phyloP scores from a whole-genome alignment of 2,113 vertebrate genomes.

The Pterocles gutturalis region DNA sequence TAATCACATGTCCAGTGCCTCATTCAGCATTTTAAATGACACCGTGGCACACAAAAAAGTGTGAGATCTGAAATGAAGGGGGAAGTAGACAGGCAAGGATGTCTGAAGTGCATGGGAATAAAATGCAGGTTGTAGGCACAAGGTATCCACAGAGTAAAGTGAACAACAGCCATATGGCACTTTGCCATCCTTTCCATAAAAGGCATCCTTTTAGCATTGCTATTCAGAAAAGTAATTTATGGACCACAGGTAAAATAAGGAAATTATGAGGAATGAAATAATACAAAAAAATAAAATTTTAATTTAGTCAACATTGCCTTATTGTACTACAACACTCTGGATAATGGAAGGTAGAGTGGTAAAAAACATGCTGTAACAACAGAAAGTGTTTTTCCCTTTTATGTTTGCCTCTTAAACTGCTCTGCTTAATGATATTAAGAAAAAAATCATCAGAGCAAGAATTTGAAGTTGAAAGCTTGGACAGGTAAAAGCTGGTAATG shows the following conservation, averaged over 20 bases:
- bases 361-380: background rate
- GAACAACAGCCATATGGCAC: background rate
- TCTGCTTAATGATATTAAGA: slow-evolving; percentile 18
- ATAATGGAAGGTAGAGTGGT: background rate
- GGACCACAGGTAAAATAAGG: background rate
- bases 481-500: slow-evolving; percentile 8
- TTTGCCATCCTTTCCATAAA: background rate
- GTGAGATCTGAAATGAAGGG: background rate
- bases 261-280: background rate
- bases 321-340: background rate
- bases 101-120: background rate
- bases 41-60: background rate
- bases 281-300: background rate
- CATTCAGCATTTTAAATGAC: background rate
- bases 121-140: background rate
- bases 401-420: slow-evolving; percentile 8
- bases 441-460: background rate
- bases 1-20: background rate
- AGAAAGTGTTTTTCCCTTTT: background rate
- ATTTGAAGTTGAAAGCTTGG: slow-evolving; percentile 9
- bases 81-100: background rate
- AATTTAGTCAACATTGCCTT: background rate
- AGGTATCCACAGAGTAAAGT: background rate
- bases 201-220: background rate
- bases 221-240: slow-evolving; percentile 2